Evolutionary conservation across 2,888 invertebrate species (phyloP), one percentile per base, ranked within the genome.

Genomic region (Aphelenchoides bicaudatus): DNA sequence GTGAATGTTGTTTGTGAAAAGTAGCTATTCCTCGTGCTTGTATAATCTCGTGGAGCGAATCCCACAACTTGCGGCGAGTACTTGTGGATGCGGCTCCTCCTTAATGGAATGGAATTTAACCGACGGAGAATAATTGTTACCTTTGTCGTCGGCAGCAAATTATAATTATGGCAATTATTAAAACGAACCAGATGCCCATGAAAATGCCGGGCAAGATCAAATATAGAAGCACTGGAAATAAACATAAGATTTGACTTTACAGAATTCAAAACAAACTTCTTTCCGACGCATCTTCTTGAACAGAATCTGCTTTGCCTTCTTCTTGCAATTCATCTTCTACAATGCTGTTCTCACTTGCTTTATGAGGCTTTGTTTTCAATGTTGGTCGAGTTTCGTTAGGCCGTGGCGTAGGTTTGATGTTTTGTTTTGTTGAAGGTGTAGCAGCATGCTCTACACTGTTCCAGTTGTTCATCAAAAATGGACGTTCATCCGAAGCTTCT

Each of bases 391-490:
- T 43, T n/a, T 43, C 21, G 6, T 21, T n/a, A n/a, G n/a, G 25
- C 23, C 6, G 43, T 10, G 23, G 10, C 25, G 10, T 6, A 6
- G 43, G 6, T 19, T 19, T 21, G 25, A 43, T 43, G n/a, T n/a
- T n/a, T n/a, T 19, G 10, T 10, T 10, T 21, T 10, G 43, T 43
- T n/a, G 43, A 21, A 8, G 43, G 16, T 6, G 43, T 21, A 19
- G 10, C 43, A n/a, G 43, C 43, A n/a, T 43, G 16, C 23, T 43
- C 43, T 2, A 38, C 16, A 10, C 51, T 61, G n/a, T 34, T 29
- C 71, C 71, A 71, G 3, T 61, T 61, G 34, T 63, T 66, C 70
- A 70, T 71, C 8, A 66, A 28, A 39, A 71, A 70, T 30, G 71
- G 71, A 6, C 65, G 67, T 6, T 61, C 64, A 5, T 64, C 64